Conservation (phyloP, 2,888 invertebrate genomes). For the Clunio marinus region DNA sequence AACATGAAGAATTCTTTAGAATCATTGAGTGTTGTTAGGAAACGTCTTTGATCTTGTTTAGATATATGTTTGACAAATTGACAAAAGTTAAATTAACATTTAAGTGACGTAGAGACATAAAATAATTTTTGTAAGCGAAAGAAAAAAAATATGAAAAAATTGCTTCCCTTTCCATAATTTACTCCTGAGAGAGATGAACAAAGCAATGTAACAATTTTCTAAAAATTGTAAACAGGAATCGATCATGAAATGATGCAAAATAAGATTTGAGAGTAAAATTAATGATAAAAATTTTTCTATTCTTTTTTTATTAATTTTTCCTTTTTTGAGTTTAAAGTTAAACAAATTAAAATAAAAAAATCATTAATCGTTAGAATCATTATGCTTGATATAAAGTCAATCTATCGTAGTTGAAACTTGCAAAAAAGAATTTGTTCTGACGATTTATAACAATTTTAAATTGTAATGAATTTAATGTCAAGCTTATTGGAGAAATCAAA, state of each 20-base stretch:
- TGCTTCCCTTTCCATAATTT: too few species aligned
- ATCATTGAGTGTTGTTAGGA: too few species aligned
- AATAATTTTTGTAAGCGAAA: neutral
- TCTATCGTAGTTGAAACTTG: too few species aligned
- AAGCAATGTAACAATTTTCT: conserved; percentile 11
- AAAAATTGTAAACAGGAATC: neutral
- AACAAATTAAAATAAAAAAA: too few species aligned
- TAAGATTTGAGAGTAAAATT: too few species aligned
- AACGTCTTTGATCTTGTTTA: too few species aligned
- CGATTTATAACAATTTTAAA: neutral
- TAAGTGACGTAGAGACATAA: neutral
- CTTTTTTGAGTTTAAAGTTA: conserved; percentile 11
- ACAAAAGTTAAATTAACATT: neutral
- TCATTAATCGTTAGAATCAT: too few species aligned
- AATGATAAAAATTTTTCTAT: too few species aligned
- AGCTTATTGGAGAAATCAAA: neutral
- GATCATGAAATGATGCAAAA: conserved; percentile 14
- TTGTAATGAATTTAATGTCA: neutral
- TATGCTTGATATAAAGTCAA: too few species aligned
- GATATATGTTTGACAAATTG: conserved; percentile 7
- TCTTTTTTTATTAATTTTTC: too few species aligned
- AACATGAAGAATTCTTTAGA: too few species aligned
- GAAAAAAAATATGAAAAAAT: neutral
- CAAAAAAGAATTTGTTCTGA: neutral
- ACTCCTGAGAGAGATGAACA: neutral